Percentiles rank a stretch among this genome's conserved stretches.
phyloP scores from a whole-genome alignment of 2,888 invertebrate species.

The Sialis fuliginosa region DNA sequence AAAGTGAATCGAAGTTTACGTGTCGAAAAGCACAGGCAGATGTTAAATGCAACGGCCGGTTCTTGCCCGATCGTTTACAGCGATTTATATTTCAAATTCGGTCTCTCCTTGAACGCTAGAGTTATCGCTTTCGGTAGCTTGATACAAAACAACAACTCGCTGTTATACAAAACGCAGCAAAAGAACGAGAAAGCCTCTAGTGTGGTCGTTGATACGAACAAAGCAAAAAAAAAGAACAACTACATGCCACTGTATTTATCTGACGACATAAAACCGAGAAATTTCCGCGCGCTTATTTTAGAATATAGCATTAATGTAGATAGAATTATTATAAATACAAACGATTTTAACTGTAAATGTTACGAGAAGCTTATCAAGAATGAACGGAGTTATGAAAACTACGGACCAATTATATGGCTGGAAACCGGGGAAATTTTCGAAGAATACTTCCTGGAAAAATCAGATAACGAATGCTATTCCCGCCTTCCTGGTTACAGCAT shows the following conservation, averaged over 20 bases:
- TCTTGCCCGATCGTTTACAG: slow-evolving; percentile 13
- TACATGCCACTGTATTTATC: slow-evolving; percentile 6
- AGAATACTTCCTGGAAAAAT: slow-evolving; percentile 6
- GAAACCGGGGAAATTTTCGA: slow-evolving; percentile 8
- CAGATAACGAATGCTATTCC: not conserved
- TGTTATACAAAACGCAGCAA: not conserved
- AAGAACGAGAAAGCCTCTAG: not conserved
- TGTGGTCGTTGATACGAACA: not conserved
- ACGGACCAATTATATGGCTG: slow-evolving; percentile 10
- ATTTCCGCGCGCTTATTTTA: slow-evolving; percentile 4
- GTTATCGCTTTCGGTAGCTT: not conserved
- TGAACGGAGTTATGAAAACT: slow-evolving; percentile 8
- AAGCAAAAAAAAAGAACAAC: not conserved
- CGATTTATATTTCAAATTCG: slow-evolving; percentile 17
- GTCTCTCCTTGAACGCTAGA: slow-evolving; percentile 3
- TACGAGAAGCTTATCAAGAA: slow-evolving; percentile 8
- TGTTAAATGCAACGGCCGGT: not conserved
- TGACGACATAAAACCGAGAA: slow-evolving; percentile 4
- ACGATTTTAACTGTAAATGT: slow-evolving; percentile 8
- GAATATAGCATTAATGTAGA: slow-evolving; percentile 2
- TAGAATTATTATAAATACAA: slow-evolving; percentile 4
- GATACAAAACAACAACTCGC: slow-evolving; percentile 2
- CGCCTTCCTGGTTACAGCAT: slow-evolving; percentile 1
- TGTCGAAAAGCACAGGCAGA: not conserved
- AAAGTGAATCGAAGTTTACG: not conserved